Evolutionary conservation across 2,113 vertebrate genomes (phyloP), one percentile per base, ranked within the genome.

Genomic region (Corythaeola cristata): DNA sequence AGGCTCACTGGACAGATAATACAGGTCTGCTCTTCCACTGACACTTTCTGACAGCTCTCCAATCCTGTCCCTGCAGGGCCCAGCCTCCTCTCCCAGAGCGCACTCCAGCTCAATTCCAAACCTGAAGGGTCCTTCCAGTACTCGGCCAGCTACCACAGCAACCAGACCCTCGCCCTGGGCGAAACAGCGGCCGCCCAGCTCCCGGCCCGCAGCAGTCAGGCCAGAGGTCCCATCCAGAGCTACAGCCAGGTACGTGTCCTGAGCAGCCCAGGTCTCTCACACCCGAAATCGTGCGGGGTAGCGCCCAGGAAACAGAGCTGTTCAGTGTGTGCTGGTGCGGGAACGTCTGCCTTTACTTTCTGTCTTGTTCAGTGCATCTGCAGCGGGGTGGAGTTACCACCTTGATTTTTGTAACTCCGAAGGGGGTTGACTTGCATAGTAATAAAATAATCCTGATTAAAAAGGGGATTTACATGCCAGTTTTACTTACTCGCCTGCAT

Each of bases 101-200:
- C 99, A 73, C 99, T 99, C 98, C 99, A 99, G 98, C 99, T 99
- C 98, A 99, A 98, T 98, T 99, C 99, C 98, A 99, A 99, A 98
- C 99, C 99, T 80, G 99, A 99, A 98, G 99, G 99, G 96, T 99
- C 99, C 96, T 99, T 99, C 98, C 99, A 99, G 98, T 99, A 99
- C 98, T 99, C 99, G 39, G 98, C 99, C 97, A 99, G 99, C 99
- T 99, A 99, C 98, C 99, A 99, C 98, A 99, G 99, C 98, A 99
- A 99, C 99, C 99, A 99, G 98, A 99, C 99, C 98, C 98, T 99
- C 63, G 98, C 99, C 98, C 98, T 99, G 97, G 99, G 99, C 1
- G 99, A 99, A 98, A 97, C 98, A 20, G 96, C 98, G 9, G 97
- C 99, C 8, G 97, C 99, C 85, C 99, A 99, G 85, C 98, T 99